phyloP scores from a whole-genome alignment of 2,113 vertebrate genomes.

The Euleptes europaea region DNA sequence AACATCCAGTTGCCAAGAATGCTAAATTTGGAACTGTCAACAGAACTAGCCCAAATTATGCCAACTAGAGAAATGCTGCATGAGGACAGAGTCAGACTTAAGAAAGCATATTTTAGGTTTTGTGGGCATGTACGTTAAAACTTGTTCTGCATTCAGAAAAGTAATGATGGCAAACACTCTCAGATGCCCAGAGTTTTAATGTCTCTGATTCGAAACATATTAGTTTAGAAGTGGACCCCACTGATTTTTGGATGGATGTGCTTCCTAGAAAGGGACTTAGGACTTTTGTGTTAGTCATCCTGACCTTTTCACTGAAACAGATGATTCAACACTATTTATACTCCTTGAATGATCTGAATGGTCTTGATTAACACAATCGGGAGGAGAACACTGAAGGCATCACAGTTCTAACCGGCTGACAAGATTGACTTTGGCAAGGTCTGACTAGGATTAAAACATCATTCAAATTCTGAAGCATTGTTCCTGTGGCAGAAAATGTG shows the following conservation, averaged over 20 bases:
- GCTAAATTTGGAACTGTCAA: conserved; percentile 44
- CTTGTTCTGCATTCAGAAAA: conserved; percentile 49
- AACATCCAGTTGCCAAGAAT: conserved; percentile 19
- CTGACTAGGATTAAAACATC: background rate
- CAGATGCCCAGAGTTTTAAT: rapidly evolving
- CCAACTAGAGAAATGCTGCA: background rate
- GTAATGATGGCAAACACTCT: conserved; percentile 34
- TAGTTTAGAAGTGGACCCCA: background rate
- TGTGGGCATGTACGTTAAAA: conserved; percentile 37
- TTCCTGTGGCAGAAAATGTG: background rate
- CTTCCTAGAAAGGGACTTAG: background rate
- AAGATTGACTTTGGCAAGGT: background rate
- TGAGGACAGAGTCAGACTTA: conserved; percentile 37
- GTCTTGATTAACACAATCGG: background rate
- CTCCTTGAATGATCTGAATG: background rate
- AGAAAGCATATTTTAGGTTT: conserved; percentile 24
- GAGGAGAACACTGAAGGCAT: background rate
- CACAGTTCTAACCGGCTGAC: background rate
- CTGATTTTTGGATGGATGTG: background rate
- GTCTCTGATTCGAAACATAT: rapidly evolving
- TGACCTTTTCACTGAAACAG: background rate
- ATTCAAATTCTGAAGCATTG: background rate
- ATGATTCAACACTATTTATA: background rate
- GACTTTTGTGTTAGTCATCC: background rate
- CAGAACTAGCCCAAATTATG: conserved; percentile 47